Conservation (phyloP, 1,140 invertebrate species). For the Drosophila kepulauana region DNA sequence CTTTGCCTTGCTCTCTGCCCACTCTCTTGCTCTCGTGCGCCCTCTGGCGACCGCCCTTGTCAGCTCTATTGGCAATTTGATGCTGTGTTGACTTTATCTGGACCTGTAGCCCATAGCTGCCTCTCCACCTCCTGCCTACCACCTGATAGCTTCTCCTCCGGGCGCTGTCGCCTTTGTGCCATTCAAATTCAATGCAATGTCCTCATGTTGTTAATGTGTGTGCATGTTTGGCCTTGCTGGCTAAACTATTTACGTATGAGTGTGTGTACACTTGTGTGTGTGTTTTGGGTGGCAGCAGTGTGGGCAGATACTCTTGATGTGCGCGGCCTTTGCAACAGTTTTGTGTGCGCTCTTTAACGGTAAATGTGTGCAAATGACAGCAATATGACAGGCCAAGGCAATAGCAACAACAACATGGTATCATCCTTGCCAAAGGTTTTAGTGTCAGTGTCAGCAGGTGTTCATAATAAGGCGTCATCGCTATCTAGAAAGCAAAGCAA, state of each 20-base stretch:
- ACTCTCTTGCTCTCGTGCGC: not conserved
- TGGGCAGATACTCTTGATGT: slow-evolving; percentile 26
- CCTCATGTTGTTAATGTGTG: slow-evolving; percentile 15
- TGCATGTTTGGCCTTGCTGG: slow-evolving; percentile 49
- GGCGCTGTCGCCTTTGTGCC: slow-evolving; percentile 54
- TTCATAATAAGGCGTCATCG: slow-evolving; percentile 58
- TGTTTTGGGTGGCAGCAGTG: slow-evolving; percentile 43
- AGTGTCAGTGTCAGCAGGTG: slow-evolving; percentile 79
- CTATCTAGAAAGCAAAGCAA: slow-evolving; percentile 14
- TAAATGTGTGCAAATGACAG: slow-evolving; percentile 79
- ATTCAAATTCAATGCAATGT: slow-evolving; percentile 74
- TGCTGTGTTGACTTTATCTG: slow-evolving; percentile 52
- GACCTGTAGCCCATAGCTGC: slow-evolving; percentile 1
- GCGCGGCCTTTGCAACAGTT: slow-evolving; percentile 65
- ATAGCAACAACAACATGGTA: slow-evolving; percentile 31
- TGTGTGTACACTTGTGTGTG: slow-evolving; percentile 9
- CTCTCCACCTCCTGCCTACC: not conserved
- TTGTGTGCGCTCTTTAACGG: slow-evolving; percentile 63
- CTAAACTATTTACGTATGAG: slow-evolving; percentile 69
- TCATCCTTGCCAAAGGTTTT: slow-evolving; percentile 69
- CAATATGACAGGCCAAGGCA: slow-evolving; percentile 74
- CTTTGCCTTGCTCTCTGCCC: slow-evolving; percentile 12
- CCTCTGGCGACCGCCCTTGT: not conserved
- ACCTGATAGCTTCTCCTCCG: slow-evolving; percentile 25
- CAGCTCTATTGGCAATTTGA: slow-evolving; percentile 49